Evolutionary conservation across 2,888 invertebrate genomes (phyloP).

Genomic region (Dryococelus australis): DNA sequence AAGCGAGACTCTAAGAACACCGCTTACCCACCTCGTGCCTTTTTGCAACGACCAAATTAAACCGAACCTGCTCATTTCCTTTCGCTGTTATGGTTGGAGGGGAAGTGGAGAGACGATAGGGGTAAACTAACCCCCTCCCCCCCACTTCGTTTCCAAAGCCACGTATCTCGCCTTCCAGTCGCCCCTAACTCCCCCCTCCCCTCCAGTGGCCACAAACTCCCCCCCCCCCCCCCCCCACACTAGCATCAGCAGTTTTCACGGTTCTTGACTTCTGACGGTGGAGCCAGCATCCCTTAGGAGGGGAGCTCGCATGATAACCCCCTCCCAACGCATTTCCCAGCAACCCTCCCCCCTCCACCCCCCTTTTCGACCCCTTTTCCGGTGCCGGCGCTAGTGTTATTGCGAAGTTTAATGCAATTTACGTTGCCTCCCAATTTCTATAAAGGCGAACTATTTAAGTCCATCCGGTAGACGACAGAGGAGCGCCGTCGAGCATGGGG

Average conservation of each 20-base stretch:
- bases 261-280: conserved; percentile 27
- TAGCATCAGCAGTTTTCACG: conserved; percentile 28
- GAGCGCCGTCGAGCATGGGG: background rate
- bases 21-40: background rate
- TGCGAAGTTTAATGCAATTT: conserved; percentile 30
- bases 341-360: background rate
- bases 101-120: background rate
- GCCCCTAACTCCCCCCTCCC: background rate
- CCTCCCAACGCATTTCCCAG: background rate
- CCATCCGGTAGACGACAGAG: background rate
- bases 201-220: background rate
- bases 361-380: background rate
- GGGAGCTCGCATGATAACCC: background rate
- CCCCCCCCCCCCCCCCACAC: background rate
- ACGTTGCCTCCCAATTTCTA: conserved; percentile 27
- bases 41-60: conserved; percentile 6
- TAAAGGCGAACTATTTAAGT: conserved; percentile 29
- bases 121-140: background rate
- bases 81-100: background rate
- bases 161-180: background rate
- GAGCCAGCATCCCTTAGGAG: background rate
- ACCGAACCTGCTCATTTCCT: conserved; percentile 1
- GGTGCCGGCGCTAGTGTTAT: conserved; percentile 20
- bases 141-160: background rate
- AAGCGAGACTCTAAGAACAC: background rate